Evolutionary conservation across 2,888 invertebrate genomes (phyloP).

Genomic region (Drosophila formosana): DNA sequence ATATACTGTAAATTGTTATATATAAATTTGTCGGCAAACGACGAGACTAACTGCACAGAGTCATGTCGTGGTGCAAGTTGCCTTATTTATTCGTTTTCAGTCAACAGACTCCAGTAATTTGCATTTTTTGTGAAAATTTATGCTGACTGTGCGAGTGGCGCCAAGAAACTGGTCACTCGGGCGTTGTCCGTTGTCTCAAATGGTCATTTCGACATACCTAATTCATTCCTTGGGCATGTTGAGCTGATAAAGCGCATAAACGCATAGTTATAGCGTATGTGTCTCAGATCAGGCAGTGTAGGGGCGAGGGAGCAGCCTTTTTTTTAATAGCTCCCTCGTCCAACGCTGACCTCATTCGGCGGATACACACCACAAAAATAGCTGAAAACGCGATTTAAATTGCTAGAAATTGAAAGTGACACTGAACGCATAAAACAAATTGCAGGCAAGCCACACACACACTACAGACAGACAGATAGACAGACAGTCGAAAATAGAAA

Average conservation of each 20-base stretch:
- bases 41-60: neutral
- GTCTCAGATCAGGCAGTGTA: neutral
- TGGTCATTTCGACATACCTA: constrained; percentile 32
- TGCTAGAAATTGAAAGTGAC: constrained; percentile 78
- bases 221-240: constrained; percentile 37
- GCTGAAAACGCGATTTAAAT: constrained; percentile 71
- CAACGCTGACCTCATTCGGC: constrained; percentile 66
- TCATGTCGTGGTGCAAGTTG: constrained; percentile 25
- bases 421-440: constrained; percentile 63
- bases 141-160: constrained; percentile 57
- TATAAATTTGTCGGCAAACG: constrained; percentile 3
- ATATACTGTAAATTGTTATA: neutral
- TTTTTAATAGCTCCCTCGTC: constrained; percentile 32
- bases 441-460: constrained; percentile 46
- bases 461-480: neutral
- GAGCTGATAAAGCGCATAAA: constrained; percentile 33
- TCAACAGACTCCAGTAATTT: constrained; percentile 43
- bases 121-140: constrained; percentile 48
- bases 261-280: constrained; percentile 25
- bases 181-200: constrained; percentile 7
- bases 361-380: constrained; percentile 54
- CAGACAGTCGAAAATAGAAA: constrained; percentile 33
- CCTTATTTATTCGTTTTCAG: constrained; percentile 29
- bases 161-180: constrained; percentile 40
- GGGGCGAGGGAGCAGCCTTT: constrained; percentile 27